Evolutionary conservation across 2,888 invertebrate species (phyloP).

Genomic region (Horisme vitalbata): DNA sequence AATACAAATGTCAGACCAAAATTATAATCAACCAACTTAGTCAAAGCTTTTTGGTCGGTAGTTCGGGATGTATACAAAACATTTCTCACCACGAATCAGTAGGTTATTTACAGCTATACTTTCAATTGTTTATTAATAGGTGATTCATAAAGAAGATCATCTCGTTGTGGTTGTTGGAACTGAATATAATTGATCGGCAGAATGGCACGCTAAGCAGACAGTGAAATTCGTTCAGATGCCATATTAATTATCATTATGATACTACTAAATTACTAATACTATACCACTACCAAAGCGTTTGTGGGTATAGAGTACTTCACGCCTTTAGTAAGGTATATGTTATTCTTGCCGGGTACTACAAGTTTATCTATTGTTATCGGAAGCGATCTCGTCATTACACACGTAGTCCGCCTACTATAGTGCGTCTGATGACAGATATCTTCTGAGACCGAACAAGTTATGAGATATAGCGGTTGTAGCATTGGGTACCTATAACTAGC

Average conservation of each 20-base stretch:
- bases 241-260: too few species aligned
- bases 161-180: too few species aligned
- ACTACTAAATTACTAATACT: too few species aligned
- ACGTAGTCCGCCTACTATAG: slow-evolving; percentile 68
- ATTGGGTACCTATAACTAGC: too few species aligned
- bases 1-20: not conserved
- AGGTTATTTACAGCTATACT: too few species aligned
- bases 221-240: too few species aligned
- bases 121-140: too few species aligned
- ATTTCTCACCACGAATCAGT: too few species aligned
- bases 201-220: too few species aligned
- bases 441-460: slow-evolving; percentile 35
- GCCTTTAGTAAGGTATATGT: slow-evolving; percentile 47
- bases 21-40: not conserved
- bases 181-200: too few species aligned
- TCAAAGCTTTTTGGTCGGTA: not conserved
- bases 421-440: slow-evolving; percentile 62
- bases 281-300: slow-evolving; percentile 1
- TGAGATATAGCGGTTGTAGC: slow-evolving; percentile 31
- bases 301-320: slow-evolving; percentile 33
- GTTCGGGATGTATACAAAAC: too few species aligned
- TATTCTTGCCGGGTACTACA: slow-evolving; percentile 61
- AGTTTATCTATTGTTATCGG: slow-evolving; percentile 72
- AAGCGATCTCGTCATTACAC: slow-evolving; percentile 69
- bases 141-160: too few species aligned